Conservation (phyloP, 2,888 invertebrate species). For the Ctenicera cuprea region DNA sequence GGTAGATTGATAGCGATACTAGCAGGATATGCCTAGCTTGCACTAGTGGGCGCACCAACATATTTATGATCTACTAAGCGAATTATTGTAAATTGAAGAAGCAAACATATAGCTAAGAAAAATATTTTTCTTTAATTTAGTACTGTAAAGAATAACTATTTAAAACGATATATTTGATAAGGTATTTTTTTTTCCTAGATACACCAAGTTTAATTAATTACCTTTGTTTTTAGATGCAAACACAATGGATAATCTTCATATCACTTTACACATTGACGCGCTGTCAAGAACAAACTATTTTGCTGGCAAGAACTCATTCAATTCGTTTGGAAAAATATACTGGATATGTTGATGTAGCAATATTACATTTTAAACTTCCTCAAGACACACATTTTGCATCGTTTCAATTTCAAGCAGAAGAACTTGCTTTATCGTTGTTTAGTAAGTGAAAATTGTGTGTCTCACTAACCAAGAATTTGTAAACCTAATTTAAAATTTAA, state of each 20-base stretch:
- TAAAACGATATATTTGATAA: too few relatives aligned
- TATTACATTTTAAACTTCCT: slow-evolving; percentile 69
- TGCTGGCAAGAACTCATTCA: slow-evolving; percentile 62
- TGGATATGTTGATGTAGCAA: slow-evolving; percentile 65
- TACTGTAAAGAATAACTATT: too few relatives aligned
- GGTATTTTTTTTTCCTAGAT: too few relatives aligned
- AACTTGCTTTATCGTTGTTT: slow-evolving; percentile 66
- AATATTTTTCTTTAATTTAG: too few relatives aligned
- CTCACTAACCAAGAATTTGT: not conserved
- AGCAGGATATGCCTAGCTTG: too few relatives aligned
- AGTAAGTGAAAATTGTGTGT: slow-evolving; percentile 60
- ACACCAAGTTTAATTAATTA: too few relatives aligned
- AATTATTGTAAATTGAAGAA: too few relatives aligned
- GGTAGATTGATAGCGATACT: too few relatives aligned
- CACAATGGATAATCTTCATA: slow-evolving; percentile 23
- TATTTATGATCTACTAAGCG: too few relatives aligned
- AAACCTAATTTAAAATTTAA: slow-evolving; percentile 11
- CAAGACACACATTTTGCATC: slow-evolving; percentile 66
- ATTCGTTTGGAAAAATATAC: slow-evolving; percentile 65
- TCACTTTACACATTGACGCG: not conserved
- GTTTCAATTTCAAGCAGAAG: slow-evolving; percentile 68
- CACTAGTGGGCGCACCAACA: too few relatives aligned
- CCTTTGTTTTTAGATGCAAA: slow-evolving; percentile 33
- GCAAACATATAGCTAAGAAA: too few relatives aligned
- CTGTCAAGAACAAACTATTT: slow-evolving; percentile 19